phyloP scores from a whole-genome alignment of 92 coral and sea anemone genomes.

The Porites divaricata region DNA sequence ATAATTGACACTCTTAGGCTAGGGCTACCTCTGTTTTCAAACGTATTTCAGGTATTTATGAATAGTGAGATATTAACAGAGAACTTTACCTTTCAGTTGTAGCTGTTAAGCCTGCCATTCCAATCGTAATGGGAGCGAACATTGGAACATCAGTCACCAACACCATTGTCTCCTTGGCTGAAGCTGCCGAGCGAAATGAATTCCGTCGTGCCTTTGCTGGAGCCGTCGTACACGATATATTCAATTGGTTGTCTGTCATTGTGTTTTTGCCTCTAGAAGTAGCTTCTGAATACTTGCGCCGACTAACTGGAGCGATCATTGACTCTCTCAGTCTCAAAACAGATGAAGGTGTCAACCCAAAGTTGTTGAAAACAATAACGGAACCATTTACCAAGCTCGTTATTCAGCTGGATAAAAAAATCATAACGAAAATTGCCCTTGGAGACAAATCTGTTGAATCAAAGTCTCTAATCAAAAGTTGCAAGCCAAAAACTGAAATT shows the following conservation, averaged over 20 bases:
- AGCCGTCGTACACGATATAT: slow-evolving; percentile 94
- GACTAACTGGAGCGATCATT: slow-evolving; percentile 68
- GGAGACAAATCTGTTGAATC: slow-evolving; percentile 54
- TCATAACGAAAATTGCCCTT: slow-evolving; percentile 82
- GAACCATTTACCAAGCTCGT: slow-evolving; percentile 88
- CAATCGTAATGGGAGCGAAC: slow-evolving; percentile 98
- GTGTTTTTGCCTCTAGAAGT: slow-evolving; percentile 89
- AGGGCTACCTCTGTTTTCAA: too few species aligned
- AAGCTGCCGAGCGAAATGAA: slow-evolving; percentile 91
- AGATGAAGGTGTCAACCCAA: slow-evolving; percentile 68
- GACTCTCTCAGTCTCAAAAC: slow-evolving; percentile 45
- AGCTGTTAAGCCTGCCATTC: slow-evolving; percentile 90
- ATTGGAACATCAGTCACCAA: slow-evolving; percentile 99
- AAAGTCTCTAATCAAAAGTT: slow-evolving; percentile 71
- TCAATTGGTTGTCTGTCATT: slow-evolving; percentile 95
- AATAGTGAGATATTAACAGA: background rate
- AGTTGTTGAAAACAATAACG: slow-evolving; percentile 80
- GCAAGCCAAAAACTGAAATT: slow-evolving; percentile 43
- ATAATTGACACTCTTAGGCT: too few species aligned
- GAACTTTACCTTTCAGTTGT: slow-evolving; percentile 66
- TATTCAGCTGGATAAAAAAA: slow-evolving; percentile 84
- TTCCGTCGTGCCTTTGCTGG: slow-evolving; percentile 99
- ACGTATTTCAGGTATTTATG: too few species aligned
- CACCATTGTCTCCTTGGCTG: slow-evolving; percentile 96
- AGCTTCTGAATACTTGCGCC: slow-evolving; percentile 68